Evolutionary conservation across 1,140 invertebrate species (phyloP), one percentile per base, ranked within the genome.

Genomic region (Teleogryllus occipitalis): DNA sequence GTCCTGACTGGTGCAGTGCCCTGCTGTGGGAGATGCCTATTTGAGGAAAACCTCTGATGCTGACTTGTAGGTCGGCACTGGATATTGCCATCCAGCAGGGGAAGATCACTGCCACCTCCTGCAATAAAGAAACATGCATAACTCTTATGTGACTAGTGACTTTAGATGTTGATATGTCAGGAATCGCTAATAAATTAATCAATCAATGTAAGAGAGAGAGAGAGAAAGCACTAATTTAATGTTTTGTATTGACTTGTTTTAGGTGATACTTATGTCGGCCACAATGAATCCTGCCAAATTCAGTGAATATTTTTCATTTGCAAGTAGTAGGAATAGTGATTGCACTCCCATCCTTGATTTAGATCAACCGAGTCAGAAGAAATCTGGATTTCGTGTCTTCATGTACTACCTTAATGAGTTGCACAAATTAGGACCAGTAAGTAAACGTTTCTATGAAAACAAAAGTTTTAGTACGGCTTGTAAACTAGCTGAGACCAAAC

Each of bases 191-290:
- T 39, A 39, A 39, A 39, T 39, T 39, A 39, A 39, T 39, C 5
- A 5, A 39, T 39, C 27, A 39, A 39, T 39, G 27, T 39, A 39
- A 39, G 1, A 39, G 27, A 39, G 27, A 39, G 27, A 39, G 27
- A 39, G 1, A 39, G 27, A 39, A 39, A 39, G 27, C 27, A 39
- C 27, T 5, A 39, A 39, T 39, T 39, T 75, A 75, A 46, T 22
- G 74, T 75, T 75, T 75, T 21, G 12, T 75, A 12, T 75, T 46
- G 21, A 75, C 10, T 75, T 75, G 12, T 77, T 77, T 77, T 85
- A 87, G 83, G 80, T 91, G 3, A 86, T 92, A 79, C 83, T 92
- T 47, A 92, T 92, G 90, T 91, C 90, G 81, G 90, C 91, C 8
- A 89, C 91, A 22, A 84, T 91, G 75, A 85, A 89, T 81, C 81